These are phyloP conservation scores for Antedon mediterranea DNA, from an alignment of 53 echinoderm and acorn worm species.

Conservation along the genomic window DNA sequence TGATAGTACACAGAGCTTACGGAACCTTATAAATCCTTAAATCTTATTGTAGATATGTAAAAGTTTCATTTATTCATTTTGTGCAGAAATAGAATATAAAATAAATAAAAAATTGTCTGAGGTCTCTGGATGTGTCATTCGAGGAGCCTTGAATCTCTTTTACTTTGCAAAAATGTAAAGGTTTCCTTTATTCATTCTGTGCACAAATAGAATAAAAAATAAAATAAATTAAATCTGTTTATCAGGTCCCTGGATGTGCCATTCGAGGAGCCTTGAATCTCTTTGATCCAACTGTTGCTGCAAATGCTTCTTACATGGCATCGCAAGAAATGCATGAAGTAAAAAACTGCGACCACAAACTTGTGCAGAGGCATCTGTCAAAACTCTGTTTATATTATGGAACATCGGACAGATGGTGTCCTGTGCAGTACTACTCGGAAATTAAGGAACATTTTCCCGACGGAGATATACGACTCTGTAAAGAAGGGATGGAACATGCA, in stretches of 20 bases:
- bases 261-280: conserved; percentile 47
- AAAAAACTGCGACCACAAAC: conserved; percentile 31
- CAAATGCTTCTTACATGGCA: conserved; percentile 62
- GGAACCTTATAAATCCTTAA: too few species aligned
- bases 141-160: conserved; percentile 45
- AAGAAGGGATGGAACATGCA: conserved; percentile 60
- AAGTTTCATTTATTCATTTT: neutral
- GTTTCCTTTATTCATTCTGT: neutral
- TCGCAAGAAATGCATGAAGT: conserved; percentile 79
- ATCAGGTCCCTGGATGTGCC: conserved; percentile 44
- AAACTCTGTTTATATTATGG: conserved; percentile 85
- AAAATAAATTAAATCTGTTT: too few species aligned
- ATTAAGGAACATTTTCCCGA: conserved; percentile 55
- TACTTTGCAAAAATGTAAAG: conserved; percentile 3
- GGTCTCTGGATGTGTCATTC: conserved; percentile 44
- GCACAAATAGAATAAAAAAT: too few species aligned
- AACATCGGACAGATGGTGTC: conserved; percentile 69
- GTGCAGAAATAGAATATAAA: too few species aligned
- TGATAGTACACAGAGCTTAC: too few species aligned
- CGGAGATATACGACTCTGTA: conserved; percentile 62
- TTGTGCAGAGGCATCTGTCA: conserved; percentile 35
- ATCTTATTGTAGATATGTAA: conserved; percentile 21
- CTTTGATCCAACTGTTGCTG: conserved; percentile 44
- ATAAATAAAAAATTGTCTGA: conserved; percentile 6
- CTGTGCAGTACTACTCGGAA: conserved; percentile 50